These are phyloP conservation scores for Zaprionus capensis DNA, from an alignment of 1,140 invertebrate genomes.

Conservation along the genomic window DNA sequence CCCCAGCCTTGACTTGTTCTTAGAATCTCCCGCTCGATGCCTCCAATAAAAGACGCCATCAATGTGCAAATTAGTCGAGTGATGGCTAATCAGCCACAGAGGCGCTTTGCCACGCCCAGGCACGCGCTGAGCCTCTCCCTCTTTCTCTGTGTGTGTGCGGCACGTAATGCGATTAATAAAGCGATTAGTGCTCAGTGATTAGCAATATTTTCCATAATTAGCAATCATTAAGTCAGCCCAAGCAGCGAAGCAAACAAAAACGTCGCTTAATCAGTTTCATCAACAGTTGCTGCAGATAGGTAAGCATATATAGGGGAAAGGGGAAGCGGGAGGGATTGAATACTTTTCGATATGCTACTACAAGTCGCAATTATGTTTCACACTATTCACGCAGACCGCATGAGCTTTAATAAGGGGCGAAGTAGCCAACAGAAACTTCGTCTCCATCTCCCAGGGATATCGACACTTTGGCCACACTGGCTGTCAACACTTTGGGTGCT, in stretches of 20 bases:
- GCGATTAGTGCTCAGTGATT: constrained; percentile 73
- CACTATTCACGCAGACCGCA: not conserved
- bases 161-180: constrained; percentile 78
- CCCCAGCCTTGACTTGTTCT: constrained; percentile 30
- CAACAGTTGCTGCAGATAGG: not conserved
- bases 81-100: constrained; percentile 67
- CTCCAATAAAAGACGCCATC: constrained; percentile 73
- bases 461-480: constrained; percentile 19
- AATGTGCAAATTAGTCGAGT: constrained; percentile 78
- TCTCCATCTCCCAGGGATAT: not conserved
- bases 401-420: too few relatives aligned
- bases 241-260: constrained; percentile 21
- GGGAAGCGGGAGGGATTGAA: not conserved
- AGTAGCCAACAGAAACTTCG: not conserved
- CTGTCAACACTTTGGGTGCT: constrained; percentile 20
- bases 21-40: constrained; percentile 24
- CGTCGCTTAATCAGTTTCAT: not conserved
- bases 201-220: constrained; percentile 80
- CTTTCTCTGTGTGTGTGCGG: constrained; percentile 3
- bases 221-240: constrained; percentile 59
- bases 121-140: not conserved
- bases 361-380: not conserved
- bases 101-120: constrained; percentile 40
- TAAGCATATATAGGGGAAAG: not conserved
- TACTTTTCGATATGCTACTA: not conserved